Base-by-base conservation (phyloP, 2,113 vertebrate species). In the Nannobrachium achirus region DNA sequence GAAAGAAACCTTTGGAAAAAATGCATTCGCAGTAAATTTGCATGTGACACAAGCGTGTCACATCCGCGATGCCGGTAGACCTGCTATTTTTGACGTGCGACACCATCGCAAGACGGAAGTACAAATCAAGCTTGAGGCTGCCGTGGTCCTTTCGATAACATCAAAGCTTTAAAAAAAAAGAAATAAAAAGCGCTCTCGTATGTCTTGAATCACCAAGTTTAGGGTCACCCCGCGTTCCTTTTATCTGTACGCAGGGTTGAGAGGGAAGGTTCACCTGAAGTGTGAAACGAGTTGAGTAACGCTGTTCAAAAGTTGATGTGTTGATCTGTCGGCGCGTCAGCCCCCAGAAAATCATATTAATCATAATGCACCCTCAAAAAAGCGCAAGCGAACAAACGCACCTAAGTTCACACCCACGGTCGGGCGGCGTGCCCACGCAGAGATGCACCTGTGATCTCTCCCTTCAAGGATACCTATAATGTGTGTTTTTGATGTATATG, bases 201-300 rank as follows among this genome's bases (percentile, higher is more conserved):
- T 41, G 45, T 42, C 44, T 19, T 69, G 18, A 14, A 4, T 69
- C 42, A 25, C 45, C 6, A 5, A 33, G 45, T 14, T 48, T 6
- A 48, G 14, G 45, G 46, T 25, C 48, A 44, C 59, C 11, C 6
- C 39, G 39, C n/a, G 2, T 66, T 19, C 16, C 66, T 65, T 70
- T 64, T 19, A 50, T 62, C 19, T 38, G 11, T 66, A 14, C 19
- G 66, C 55, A 61, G 66, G 59, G 55, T 73, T 62, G 66, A 83
- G 63, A 60, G 15, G 63, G 3, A 33, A 49, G 63, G 83, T 78
- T 68, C 46, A 33, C 13, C 0, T 33, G 25, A 0, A 3, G 41
- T 56, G 70, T 3, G 25, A 66, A 77, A 69, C 50, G 1, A 42
- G 46, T 78, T 73, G 56, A 64, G 78, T 69, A 56, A 1, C 6